Evolutionary conservation across 1,140 invertebrate genomes (phyloP), one percentile per base, ranked within the genome.

Genomic region (Drosophila paulistorum): DNA sequence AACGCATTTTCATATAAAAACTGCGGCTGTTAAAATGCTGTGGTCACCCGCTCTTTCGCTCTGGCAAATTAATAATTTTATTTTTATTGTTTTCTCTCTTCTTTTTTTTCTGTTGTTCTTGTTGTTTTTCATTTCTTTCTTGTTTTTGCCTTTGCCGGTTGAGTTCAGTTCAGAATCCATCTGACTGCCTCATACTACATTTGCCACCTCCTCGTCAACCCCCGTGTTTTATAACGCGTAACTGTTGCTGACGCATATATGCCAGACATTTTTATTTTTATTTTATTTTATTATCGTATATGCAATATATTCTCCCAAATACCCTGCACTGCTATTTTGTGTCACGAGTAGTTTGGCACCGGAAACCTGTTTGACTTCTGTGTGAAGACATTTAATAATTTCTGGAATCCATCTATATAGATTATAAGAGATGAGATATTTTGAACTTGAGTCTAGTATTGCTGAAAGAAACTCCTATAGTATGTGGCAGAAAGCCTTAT

Each of bases 161-260:
- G 68, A 75, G 65, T 60, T 55, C 45, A n/a, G 14, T 60, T 55
- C 45, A n/a, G 14, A 51, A 51, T 51, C 45, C 45, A 9, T 51
- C 45, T 51, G 45, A 51, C 45, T 20, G 45, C 45, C 45, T 3
- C 2, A 30, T 7, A 7, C n/a, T n/a, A 39, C 54, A 58, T 45
- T 63, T 71, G 71, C 71, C 65, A 70, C 45, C 45, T 11, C 17
- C 45, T 51, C 5, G 30, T 30, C 5, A 6, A 30, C 30, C 45
- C 13, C 17, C 45, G 10, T 51, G 45, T 51, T 51, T 79, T 87
- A 74, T 81, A 86, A 82, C 72, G 83, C 76, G 51, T 82, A 87
- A 83, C 83, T 87, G 83, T 82, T 86, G 83, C 79, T 86, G 83
- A 87, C 82, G 83, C 82, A 86, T 86, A 81, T 73, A 86, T 71